Evolutionary conservation across 1,140 invertebrate species (phyloP).

Genomic region (Drosophila athabasca): DNA sequence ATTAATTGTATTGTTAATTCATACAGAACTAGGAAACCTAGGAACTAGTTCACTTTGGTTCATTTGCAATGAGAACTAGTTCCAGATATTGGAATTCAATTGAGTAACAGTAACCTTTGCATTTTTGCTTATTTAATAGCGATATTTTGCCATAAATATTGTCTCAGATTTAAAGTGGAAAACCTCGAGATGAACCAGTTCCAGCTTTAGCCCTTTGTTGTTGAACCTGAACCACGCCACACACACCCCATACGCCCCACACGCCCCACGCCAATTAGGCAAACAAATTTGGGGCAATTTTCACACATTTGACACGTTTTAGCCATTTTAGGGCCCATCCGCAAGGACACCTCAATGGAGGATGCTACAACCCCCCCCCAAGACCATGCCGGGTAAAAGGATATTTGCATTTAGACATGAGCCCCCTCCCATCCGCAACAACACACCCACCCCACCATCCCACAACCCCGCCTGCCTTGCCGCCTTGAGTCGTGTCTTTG

Average conservation of each 20-base stretch:
- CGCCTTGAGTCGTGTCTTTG: conserved; percentile 52
- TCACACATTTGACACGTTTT: conserved; percentile 75
- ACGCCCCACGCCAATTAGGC: conserved; percentile 57
- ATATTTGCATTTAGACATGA: conserved; percentile 66
- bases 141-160: no score
- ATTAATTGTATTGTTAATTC: no score
- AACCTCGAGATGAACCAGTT: no score
- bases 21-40: no score
- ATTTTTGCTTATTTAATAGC: no score
- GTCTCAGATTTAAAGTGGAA: no score
- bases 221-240: neutral
- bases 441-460: no score
- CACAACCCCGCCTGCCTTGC: neutral
- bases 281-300: conserved; percentile 72
- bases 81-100: no score
- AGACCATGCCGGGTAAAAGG: conserved; percentile 36
- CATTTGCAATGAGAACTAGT: no score
- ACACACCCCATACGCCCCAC: neutral
- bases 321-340: conserved; percentile 47
- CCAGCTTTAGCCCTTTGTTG: no score
- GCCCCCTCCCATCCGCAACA: conserved; percentile 6
- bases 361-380: neutral
- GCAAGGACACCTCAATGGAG: conserved; percentile 3
- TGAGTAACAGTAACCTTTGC: no score
- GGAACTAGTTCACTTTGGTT: no score